Evolutionary conservation across 1,140 invertebrate genomes (phyloP).

Genomic region (Drosophila kurseongensis): DNA sequence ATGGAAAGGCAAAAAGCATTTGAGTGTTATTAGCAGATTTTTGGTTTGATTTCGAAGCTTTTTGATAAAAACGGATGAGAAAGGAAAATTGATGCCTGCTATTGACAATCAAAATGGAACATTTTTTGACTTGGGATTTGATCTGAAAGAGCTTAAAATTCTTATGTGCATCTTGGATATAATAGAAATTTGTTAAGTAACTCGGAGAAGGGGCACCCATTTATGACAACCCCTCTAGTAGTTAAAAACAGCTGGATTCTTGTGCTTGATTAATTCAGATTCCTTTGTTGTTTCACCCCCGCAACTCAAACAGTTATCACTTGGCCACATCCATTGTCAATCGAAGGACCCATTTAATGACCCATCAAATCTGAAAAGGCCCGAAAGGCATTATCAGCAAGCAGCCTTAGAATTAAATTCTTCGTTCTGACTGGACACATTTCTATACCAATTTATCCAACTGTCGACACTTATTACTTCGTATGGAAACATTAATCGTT

Average conservation of each 20-base stretch:
- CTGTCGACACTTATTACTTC: not conserved
- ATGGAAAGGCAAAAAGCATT: conserved; percentile 27
- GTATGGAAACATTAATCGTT: conserved; percentile 30
- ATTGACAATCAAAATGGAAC: conserved; percentile 8
- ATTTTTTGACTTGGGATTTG: conserved; percentile 3
- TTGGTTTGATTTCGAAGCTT: conserved; percentile 29
- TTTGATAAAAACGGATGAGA: conserved; percentile 16
- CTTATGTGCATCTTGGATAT: not conserved
- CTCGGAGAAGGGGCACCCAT: not conserved
- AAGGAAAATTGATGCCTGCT: conserved; percentile 23
- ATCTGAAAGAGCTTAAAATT: not conserved
- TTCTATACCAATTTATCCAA: not conserved
- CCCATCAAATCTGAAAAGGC: not conserved
- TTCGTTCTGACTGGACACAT: not conserved
- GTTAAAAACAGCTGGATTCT: not conserved
- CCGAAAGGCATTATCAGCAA: conserved; percentile 14
- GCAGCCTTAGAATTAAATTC: not conserved
- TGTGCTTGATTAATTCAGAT: conserved; percentile 9
- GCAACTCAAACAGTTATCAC: not conserved
- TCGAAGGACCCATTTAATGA: not conserved
- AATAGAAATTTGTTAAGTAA: conserved; percentile 5
- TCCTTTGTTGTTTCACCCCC: not conserved
- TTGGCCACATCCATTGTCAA: not conserved
- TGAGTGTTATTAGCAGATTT: conserved; percentile 58
- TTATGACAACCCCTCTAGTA: conserved; percentile 6